Conservation (phyloP, 2,113 vertebrate species). For the Motacilla tschutschensis region DNA sequence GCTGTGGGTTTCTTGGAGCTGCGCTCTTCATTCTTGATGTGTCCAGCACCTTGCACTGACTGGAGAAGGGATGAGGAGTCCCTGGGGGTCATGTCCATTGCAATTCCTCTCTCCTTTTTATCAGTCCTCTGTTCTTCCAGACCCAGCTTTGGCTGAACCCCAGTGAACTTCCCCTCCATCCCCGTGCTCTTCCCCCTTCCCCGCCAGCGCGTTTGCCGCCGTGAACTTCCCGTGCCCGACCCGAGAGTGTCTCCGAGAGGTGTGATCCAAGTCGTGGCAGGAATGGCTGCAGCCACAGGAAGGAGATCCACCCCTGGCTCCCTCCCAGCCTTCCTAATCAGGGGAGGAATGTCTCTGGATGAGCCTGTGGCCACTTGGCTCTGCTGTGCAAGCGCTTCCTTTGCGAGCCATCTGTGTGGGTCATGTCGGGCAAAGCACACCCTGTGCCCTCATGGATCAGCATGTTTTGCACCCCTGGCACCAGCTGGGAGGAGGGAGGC, state of each 20-base stretch:
- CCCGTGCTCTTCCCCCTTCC: slow-evolving; percentile 3
- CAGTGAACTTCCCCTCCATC: slow-evolving; percentile 25
- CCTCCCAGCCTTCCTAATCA: slow-evolving; percentile 26
- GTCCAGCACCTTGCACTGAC: background rate
- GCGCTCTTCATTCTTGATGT: background rate
- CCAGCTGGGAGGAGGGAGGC: background rate
- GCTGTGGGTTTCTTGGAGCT: background rate
- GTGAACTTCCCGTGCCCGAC: slow-evolving; percentile 47
- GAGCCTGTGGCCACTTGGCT: background rate
- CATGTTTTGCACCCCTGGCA: background rate
- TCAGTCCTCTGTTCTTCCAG: background rate
- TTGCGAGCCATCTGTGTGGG: background rate
- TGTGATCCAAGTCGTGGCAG: background rate
- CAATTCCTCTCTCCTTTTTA: slow-evolving; percentile 8
- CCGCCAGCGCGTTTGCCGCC: background rate
- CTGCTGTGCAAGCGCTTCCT: background rate
- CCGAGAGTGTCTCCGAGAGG: background rate
- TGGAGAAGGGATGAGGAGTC: background rate
- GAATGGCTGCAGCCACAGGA: slow-evolving; percentile 14
- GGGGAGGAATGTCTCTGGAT: slow-evolving; percentile 26
- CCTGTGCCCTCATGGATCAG: background rate
- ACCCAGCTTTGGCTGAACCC: slow-evolving; percentile 19
- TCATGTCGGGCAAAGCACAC: background rate
- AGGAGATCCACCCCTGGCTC: slow-evolving; percentile 53
- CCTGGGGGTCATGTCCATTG: background rate